Evolutionary conservation across 2,113 vertebrate genomes (phyloP), one percentile per base, ranked within the genome.

Genomic region (Thunnus thynnus): DNA sequence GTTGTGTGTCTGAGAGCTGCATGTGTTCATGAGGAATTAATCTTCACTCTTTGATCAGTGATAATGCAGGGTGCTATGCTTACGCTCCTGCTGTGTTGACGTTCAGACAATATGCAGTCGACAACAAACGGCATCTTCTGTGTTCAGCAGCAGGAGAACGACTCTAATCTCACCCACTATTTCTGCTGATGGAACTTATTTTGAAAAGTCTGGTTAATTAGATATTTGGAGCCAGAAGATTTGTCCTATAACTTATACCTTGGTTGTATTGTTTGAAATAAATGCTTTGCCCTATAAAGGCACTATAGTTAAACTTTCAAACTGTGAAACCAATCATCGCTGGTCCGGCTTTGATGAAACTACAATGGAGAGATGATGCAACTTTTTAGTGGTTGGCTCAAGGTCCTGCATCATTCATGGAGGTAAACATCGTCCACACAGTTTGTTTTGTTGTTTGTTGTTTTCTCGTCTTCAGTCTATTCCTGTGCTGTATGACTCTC

Each of bases 1-100:
- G 79, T 54, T 81, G 60, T 76, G 48, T 52, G 77, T 76, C 52
- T 71, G 51, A 46, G 71, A 76, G 22, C 60, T 11, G 66, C 81
- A 80, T 13, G 13, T 64, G 62, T 72, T 74, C 56, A 81, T 55
- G n/a, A 76, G 77, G 70, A 86, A 75, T 69, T 54, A 72, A 88
- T 66, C 64, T 54, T 71, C 30, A 0, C 30, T 83, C 82, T 91
- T 84, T 89, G 86, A 90, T 90, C 85, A 76, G 78, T 48, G 65
- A 61, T 76, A 78, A 78, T 68, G 46, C 14, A 0, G 36, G 10
- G n/a, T 54, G 61, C 68, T 44, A 27, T 10, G 22, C 50, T 55
- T 41, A 0, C 32, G 5, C 76, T 80, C 78, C 76, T 51, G 58
- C 72, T 85, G 73, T 50, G 82, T 52, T 58, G 47, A 48, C 22